Evolutionary conservation across 2,113 vertebrate genomes (phyloP).

Genomic region (Athene noctua): DNA sequence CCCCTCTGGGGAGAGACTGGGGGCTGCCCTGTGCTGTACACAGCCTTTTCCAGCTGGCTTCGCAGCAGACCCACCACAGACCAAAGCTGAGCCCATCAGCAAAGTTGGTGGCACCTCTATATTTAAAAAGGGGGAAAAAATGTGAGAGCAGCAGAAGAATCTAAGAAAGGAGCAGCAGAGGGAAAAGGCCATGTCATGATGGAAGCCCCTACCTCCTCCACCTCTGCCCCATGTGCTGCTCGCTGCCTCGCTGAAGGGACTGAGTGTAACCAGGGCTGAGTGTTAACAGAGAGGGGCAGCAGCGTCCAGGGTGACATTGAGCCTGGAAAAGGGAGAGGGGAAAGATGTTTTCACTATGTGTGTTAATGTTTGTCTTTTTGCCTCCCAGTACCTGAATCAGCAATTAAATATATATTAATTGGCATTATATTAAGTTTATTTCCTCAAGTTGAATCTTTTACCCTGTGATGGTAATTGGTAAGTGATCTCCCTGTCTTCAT

Average conservation of each 20-base stretch:
- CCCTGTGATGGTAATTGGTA: fast-evolving
- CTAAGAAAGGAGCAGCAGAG: neutral
- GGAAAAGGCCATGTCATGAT: neutral
- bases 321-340: neutral
- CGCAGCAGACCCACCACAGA: neutral
- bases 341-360: neutral
- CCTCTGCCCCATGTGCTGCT: neutral
- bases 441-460: neutral
- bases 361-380: neutral
- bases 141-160: neutral
- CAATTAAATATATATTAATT: neutral
- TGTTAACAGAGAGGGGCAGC: neutral
- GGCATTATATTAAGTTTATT: neutral
- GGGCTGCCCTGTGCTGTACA: neutral
- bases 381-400: neutral
- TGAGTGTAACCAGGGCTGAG: neutral
- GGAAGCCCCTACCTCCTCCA: neutral
- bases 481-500: neutral
- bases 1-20: neutral
- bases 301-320: neutral
- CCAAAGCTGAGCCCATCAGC: neutral
- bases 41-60: neutral
- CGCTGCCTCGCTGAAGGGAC: neutral
- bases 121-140: neutral
- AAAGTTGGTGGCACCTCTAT: neutral